Percentiles rank a stretch among this genome's conserved stretches.
Evolutionary conservation across 2,113 vertebrate species (phyloP).

Genomic region (Leiothrix lutea): DNA sequence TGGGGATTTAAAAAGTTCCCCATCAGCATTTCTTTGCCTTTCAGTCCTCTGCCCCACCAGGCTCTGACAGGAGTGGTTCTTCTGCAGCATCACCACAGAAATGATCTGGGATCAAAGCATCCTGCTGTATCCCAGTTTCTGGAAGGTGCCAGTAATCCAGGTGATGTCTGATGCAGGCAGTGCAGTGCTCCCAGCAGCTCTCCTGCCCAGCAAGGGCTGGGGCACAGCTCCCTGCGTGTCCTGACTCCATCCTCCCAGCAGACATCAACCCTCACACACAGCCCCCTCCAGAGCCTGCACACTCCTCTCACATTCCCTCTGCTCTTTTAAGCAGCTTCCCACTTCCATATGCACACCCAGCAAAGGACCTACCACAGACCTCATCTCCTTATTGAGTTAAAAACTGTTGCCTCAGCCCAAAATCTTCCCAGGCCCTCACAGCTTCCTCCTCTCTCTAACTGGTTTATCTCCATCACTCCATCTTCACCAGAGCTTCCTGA

Average conservation of each 20-base stretch:
- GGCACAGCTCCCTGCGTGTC: neutral
- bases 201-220: neutral
- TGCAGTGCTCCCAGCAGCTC: neutral
- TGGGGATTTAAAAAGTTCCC: neutral
- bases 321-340: neutral
- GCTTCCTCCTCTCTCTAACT: neutral
- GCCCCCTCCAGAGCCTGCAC: neutral
- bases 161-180: neutral
- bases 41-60: neutral
- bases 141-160: neutral
- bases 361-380: neutral
- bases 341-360: neutral
- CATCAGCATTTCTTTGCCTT: neutral
- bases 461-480: neutral
- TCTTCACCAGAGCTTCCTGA: neutral
- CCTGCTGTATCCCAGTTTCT: neutral
- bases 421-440: neutral
- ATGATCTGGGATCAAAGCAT: neutral
- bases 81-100: neutral
- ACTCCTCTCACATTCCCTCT: neutral
- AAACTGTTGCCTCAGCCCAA: neutral
- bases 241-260: neutral
- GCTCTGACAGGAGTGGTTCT: neutral
- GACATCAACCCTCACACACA: neutral
- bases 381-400: neutral